Percentiles rank a stretch among this genome's conserved stretches.
Conservation (phyloP, 2,113 vertebrate species). For the Sebastes schlegelii region DNA sequence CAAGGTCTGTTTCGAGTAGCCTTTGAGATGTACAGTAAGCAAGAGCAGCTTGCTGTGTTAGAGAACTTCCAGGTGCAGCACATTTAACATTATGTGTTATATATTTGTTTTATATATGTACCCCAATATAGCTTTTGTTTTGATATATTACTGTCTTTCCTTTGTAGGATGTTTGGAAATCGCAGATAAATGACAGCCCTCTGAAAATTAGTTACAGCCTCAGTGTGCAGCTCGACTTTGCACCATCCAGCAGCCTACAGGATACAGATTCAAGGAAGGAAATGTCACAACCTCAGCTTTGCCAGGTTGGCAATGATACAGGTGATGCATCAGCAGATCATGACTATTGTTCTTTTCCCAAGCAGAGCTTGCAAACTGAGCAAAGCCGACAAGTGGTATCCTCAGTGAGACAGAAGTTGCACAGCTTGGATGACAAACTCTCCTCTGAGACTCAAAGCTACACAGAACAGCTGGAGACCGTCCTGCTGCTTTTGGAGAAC, state of each 20-base stretch:
- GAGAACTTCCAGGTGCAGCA: slow-evolving; percentile 85
- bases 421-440: slow-evolving; percentile 65
- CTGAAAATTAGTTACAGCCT: slow-evolving; percentile 80
- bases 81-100: neutral
- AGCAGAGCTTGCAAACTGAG: slow-evolving; percentile 27
- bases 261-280: slow-evolving; percentile 7
- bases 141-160: neutral
- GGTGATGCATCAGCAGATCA: slow-evolving; percentile 76
- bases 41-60: slow-evolving; percentile 84
- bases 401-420: slow-evolving; percentile 63
- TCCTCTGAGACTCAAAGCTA: slow-evolving; percentile 23
- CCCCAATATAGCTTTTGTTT: neutral
- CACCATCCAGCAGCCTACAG: slow-evolving; percentile 1
- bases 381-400: neutral
- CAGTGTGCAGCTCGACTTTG: slow-evolving; percentile 62
- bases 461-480: slow-evolving; percentile 57
- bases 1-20: slow-evolving; percentile 87
- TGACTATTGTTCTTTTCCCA: slow-evolving; percentile 77
- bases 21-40: slow-evolving; percentile 86
- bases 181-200: slow-evolving; percentile 78
- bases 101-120: neutral
- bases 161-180: slow-evolving; percentile 85
- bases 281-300: slow-evolving; percentile 1
- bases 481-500: slow-evolving; percentile 74
- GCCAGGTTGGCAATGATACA: slow-evolving; percentile 9